Evolutionary conservation across 2,888 invertebrate genomes (phyloP).

Genomic region (Lottia scabra): DNA sequence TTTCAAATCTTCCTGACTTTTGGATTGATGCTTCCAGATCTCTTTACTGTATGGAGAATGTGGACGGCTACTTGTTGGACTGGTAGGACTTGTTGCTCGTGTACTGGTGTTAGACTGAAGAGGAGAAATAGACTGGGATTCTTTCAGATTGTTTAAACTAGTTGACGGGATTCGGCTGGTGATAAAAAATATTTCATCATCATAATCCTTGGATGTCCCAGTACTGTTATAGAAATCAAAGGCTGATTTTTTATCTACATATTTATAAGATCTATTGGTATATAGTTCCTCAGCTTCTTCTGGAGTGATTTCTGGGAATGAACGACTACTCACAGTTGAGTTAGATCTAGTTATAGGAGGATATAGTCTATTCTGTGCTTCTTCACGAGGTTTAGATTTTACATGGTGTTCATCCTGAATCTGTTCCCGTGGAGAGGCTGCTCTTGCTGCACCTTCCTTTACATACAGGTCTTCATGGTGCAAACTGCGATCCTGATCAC

Average conservation of each 20-base stretch:
- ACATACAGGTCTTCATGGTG: not conserved
- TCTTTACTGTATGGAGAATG: conserved; percentile 43
- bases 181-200: conserved; percentile 52
- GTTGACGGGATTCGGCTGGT: conserved; percentile 37
- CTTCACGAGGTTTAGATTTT: conserved; percentile 20
- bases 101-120: not conserved
- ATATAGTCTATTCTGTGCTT: not conserved
- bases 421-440: conserved; percentile 32
- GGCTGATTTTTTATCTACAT: not conserved
- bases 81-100: conserved; percentile 17
- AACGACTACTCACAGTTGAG: conserved; percentile 52
- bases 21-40: conserved; percentile 18
- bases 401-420: conserved; percentile 29
- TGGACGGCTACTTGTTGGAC: conserved; percentile 31
- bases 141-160: conserved; percentile 11
- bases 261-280: conserved; percentile 4
- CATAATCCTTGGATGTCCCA: conserved; percentile 24
- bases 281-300: conserved; percentile 49
- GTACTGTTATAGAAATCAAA: not conserved
- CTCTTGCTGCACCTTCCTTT: conserved; percentile 29
- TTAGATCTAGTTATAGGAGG: conserved; percentile 42
- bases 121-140: not conserved
- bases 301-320: conserved; percentile 56
- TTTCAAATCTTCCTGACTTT: not conserved
- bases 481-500: not conserved